phyloP scores from a whole-genome alignment of 2,888 invertebrate species.

The Xestobium rufovillosum region DNA sequence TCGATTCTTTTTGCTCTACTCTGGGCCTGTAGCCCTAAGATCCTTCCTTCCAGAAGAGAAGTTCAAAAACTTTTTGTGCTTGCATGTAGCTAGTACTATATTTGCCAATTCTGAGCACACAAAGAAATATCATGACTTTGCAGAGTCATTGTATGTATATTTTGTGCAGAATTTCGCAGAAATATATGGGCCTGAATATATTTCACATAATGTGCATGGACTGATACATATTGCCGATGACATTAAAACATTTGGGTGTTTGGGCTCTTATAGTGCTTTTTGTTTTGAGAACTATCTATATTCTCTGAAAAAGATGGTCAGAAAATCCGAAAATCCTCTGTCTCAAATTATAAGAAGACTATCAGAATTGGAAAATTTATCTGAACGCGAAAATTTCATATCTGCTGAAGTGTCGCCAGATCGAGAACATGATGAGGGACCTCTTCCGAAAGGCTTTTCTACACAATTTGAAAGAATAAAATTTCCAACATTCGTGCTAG shows the following conservation, averaged over 20 bases:
- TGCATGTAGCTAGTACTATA: constrained; percentile 11
- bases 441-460: too few species aligned
- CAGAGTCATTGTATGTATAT: constrained; percentile 14
- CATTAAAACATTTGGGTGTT: constrained; percentile 16
- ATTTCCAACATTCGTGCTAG: too few species aligned
- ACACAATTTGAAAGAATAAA: too few species aligned
- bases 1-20: constrained; percentile 11
- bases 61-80: constrained; percentile 9
- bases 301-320: constrained; percentile 14
- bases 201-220: constrained; percentile 25
- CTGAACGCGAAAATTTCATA: too few species aligned
- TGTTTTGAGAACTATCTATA: constrained; percentile 19
- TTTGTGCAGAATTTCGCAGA: constrained; percentile 19
- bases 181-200: constrained; percentile 19
- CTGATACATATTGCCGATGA: constrained; percentile 21
- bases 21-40: constrained; percentile 11
- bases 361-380: constrained; percentile 4
- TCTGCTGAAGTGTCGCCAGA: too few species aligned
- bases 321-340: constrained; percentile 12
- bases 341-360: constrained; percentile 13
- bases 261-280: constrained; percentile 19
- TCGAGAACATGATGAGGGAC: too few species aligned
- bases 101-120: constrained; percentile 7
- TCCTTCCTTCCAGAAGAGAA: background rate
- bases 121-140: constrained; percentile 13